Base-by-base conservation (phyloP, 2,797 vertebrate genomes). In the Sebastes iracundus region DNA sequence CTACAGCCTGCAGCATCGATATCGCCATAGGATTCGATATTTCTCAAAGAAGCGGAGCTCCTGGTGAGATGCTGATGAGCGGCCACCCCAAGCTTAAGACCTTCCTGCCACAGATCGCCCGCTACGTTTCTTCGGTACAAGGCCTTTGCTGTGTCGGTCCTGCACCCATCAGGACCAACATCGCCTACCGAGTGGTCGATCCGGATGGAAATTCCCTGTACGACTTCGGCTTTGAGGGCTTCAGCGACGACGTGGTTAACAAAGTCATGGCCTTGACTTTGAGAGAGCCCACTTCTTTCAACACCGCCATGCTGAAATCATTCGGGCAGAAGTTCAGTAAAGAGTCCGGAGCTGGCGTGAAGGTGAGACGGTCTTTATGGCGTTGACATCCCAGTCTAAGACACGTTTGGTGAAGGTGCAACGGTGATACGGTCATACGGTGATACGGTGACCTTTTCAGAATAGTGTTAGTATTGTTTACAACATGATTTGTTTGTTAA, bases 11-110 rank as follows among this genome's bases (percentile, higher is more conserved):
- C 72, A 64, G n/a, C 33, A 75, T 97, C 12, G 96, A 97, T 72
- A 91, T 99, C 79, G 96, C 94, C 60, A 66, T 98, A 72, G 97
- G 96, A 60, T 94, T 98, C 27, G 97, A 98, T 81, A 94, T 96
- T 77, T 96, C 97, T 1, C 82, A 28, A 5, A 81, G 3, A 7
- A 13, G 2, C 2, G 75, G 46, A 4, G 77, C 65, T 53, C 3
- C 81, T 0, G 63, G 70, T 14, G 76, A 75, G n/a, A 63, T 58
- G 12, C 83, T 96, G 28, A 49, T 91, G 75, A 91, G 75, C 7
- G 77, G 94, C 53, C 96, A 96, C 67, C 72, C 73, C 79, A 95
- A 90, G 65, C 92, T 98, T 18, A 83, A 85, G 83, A 18, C 5
- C 1, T 95, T 93, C 72, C 89, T 99, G n/a, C 95, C 95, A 1